phyloP scores from a whole-genome alignment of 2,113 vertebrate species.

The Galbula dea region DNA sequence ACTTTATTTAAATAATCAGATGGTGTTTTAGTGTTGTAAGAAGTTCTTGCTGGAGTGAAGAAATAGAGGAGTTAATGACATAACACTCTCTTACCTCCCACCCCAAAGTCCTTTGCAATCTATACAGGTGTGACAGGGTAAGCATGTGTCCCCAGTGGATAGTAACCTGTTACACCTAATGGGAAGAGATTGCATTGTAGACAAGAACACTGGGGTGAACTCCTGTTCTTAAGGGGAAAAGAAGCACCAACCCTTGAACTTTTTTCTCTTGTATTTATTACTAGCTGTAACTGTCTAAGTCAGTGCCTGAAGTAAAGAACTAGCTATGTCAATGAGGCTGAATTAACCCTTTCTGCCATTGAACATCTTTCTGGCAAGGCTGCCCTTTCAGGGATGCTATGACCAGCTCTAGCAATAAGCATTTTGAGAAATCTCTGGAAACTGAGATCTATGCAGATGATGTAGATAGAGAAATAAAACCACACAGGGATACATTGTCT shows the following conservation, averaged over 20 bases:
- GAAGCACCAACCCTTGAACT: background rate
- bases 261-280: background rate
- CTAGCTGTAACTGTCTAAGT: background rate
- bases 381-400: background rate
- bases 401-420: background rate
- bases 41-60: background rate
- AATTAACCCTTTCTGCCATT: background rate
- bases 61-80: background rate
- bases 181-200: background rate
- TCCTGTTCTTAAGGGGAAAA: background rate
- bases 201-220: background rate
- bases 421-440: background rate
- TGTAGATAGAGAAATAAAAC: background rate
- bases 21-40: background rate
- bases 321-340: background rate
- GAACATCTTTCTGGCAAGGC: background rate
- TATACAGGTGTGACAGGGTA: background rate
- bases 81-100: background rate
- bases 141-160: fast-evolving
- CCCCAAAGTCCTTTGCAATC: background rate
- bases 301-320: background rate
- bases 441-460: background rate
- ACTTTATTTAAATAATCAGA: background rate
- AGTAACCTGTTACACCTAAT: background rate
- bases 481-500: background rate